These are phyloP conservation scores for Megalonaias nervosa DNA, from an alignment of 1,140 invertebrate genomes.

Conservation along the genomic window DNA sequence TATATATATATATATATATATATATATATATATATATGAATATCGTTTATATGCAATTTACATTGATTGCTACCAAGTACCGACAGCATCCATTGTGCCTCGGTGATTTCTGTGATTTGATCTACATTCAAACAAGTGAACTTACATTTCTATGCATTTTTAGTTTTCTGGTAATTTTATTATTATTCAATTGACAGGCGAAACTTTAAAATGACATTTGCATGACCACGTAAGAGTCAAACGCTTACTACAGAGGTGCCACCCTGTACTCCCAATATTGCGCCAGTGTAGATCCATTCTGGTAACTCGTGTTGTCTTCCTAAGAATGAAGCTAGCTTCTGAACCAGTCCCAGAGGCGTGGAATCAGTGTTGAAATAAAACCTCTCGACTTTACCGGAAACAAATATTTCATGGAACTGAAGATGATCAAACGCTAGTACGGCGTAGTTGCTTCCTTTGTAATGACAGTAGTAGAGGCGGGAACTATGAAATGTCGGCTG, in stretches of 20 bases:
- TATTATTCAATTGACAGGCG: too few species aligned
- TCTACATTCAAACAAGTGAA: too few species aligned
- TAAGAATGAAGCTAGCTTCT: conserved; percentile 40
- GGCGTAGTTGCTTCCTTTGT: conserved; percentile 55
- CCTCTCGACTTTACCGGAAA: conserved; percentile 41
- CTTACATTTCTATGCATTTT: too few species aligned
- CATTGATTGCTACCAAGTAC: too few species aligned
- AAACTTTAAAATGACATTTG: too few species aligned
- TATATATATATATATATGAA: too few species aligned
- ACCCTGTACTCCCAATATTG: conserved; percentile 69
- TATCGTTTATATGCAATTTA: too few species aligned
- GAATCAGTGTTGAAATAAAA: conserved; percentile 42
- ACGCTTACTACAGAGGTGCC: conserved; percentile 56
- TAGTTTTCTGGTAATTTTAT: too few species aligned
- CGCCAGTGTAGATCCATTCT: conserved; percentile 67
- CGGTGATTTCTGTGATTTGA: too few species aligned
- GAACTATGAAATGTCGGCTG: conserved; percentile 67
- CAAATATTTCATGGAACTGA: conserved; percentile 58
- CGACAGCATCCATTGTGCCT: too few species aligned
- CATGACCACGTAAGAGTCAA: neutral
- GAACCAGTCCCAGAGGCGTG: conserved; percentile 48
- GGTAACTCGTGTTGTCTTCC: conserved; percentile 61
- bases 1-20: too few species aligned
- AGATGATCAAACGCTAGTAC: conserved; percentile 61
- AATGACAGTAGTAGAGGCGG: conserved; percentile 62